These are phyloP conservation scores for Osmerus mordax DNA, from an alignment of 2,113 vertebrate species.

Conservation along the genomic window DNA sequence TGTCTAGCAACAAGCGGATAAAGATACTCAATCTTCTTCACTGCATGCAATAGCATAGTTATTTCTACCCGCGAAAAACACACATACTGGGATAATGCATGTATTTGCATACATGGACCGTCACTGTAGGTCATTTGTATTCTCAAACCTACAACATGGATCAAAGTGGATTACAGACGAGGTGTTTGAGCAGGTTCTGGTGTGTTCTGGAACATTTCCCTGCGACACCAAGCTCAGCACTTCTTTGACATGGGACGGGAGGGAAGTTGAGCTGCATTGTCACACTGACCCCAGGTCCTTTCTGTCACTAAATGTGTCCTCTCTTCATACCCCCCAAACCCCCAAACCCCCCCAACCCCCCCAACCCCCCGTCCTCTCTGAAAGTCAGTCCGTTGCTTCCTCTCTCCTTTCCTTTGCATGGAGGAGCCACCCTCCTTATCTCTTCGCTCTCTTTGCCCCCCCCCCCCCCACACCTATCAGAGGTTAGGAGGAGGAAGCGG, in stretches of 20 bases:
- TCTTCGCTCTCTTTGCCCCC: neutral
- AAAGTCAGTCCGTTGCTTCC: constrained; percentile 6
- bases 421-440: neutral
- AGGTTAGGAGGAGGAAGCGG: neutral
- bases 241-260: neutral
- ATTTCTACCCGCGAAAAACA: neutral
- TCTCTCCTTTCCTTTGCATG: neutral
- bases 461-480: neutral
- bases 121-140: too few species aligned
- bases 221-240: neutral
- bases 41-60: neutral
- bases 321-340: constrained; percentile 16
- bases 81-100: neutral
- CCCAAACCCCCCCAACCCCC: constrained; percentile 7
- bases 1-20: neutral
- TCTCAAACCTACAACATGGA: too few species aligned
- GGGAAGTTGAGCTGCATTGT: constrained; percentile 25
- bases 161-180: too few species aligned
- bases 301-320: constrained; percentile 48
- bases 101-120: too few species aligned
- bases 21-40: neutral
- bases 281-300: constrained; percentile 37
- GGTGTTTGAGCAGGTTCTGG: too few species aligned
- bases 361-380: neutral
- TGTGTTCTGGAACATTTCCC: too few species aligned